Conservation (phyloP, 1,140 invertebrate genomes). For the Drosophila tropicalis region DNA sequence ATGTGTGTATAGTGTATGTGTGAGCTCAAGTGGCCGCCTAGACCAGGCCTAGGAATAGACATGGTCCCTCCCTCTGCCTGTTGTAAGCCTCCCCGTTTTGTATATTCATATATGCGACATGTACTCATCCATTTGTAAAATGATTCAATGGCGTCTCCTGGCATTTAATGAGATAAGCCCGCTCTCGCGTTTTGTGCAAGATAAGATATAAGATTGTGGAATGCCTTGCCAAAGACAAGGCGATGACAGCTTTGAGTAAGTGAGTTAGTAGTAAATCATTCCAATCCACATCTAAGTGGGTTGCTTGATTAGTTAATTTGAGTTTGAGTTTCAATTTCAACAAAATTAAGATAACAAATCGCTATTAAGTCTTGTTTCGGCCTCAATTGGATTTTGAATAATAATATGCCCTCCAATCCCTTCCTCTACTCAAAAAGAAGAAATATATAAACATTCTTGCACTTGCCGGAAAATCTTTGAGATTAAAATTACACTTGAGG, state of each 20-base stretch:
- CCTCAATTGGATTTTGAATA: neutral
- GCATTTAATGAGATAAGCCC: constrained; percentile 77
- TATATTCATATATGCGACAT: constrained; percentile 69
- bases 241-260: constrained; percentile 40
- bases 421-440: too few relatives aligned
- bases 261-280: constrained; percentile 41
- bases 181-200: constrained; percentile 56
- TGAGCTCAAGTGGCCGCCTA: constrained; percentile 57
- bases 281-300: constrained; percentile 21
- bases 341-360: constrained; percentile 13
- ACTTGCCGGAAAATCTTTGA: too few relatives aligned
- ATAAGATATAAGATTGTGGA: constrained; percentile 53
- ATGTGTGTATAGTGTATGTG: constrained; percentile 5
- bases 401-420: neutral
- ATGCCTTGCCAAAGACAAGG: constrained; percentile 44
- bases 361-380: neutral
- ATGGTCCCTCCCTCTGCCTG: neutral
- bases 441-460: too few relatives aligned
- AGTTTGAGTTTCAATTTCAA: constrained; percentile 12
- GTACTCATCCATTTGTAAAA: constrained; percentile 78
- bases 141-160: constrained; percentile 78
- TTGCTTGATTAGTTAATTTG: constrained; percentile 43
- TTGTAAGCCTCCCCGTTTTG: neutral
- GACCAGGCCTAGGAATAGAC: constrained; percentile 29
- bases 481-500: too few relatives aligned